Conservation (phyloP, 2,888 invertebrate species). For the Nemotelus nigrinus region DNA sequence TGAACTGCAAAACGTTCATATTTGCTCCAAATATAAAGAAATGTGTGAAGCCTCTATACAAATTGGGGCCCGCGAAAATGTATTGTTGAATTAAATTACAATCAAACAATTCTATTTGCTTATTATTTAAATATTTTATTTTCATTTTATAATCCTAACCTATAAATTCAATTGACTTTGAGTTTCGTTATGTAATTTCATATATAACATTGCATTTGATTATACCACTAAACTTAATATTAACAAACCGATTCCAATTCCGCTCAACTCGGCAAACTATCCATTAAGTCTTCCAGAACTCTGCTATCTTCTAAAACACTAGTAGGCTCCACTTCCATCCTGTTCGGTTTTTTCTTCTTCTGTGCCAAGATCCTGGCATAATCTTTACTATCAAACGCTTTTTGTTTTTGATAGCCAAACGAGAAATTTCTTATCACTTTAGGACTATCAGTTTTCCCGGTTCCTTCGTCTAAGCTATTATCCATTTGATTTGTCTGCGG, state of each 20-base stretch:
- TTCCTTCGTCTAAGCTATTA: conserved; percentile 52
- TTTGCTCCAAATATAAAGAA: too few relatives aligned
- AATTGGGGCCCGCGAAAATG: too few relatives aligned
- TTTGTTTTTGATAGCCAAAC: conserved; percentile 59
- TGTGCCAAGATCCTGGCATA: conserved; percentile 28
- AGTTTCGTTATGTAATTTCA: too few relatives aligned
- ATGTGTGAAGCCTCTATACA: too few relatives aligned
- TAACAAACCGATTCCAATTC: neutral
- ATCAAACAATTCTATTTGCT: too few relatives aligned
- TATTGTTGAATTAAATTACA: too few relatives aligned
- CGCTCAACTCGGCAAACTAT: conserved; percentile 34
- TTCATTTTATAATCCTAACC: too few relatives aligned
- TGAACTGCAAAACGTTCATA: too few relatives aligned
- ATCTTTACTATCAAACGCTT: conserved; percentile 53
- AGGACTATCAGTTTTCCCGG: conserved; percentile 47
- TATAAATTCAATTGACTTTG: too few relatives aligned
- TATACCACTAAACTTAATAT: too few relatives aligned
- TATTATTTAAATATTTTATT: too few relatives aligned
- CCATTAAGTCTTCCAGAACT: conserved; percentile 42
- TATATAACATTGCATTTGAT: too few relatives aligned
- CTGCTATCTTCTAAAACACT: conserved; percentile 40
- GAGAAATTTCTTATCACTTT: conserved; percentile 52
- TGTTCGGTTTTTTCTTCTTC: conserved; percentile 19
- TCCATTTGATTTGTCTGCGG: conserved; percentile 25
- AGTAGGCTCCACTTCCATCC: neutral